Conservation (phyloP, 1,140 invertebrate species). For the Drosophila baimaii region DNA sequence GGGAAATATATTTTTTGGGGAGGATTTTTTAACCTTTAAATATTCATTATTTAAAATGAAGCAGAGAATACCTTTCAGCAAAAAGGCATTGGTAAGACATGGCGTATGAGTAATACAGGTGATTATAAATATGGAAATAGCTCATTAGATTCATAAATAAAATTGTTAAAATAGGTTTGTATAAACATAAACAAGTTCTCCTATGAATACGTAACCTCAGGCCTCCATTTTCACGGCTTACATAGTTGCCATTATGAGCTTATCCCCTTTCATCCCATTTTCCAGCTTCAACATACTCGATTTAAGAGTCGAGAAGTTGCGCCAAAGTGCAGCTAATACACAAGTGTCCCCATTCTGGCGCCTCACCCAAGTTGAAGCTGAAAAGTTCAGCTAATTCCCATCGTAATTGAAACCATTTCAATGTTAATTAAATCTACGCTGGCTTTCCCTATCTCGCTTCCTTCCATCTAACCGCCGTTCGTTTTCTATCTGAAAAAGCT, state of each 20-base stretch:
- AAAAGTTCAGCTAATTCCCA: conserved; percentile 42
- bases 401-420: conserved; percentile 62
- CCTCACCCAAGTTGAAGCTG: conserved; percentile 21
- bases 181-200: conserved; percentile 6
- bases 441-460: conserved; percentile 14
- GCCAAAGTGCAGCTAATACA: conserved; percentile 29
- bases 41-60: neutral
- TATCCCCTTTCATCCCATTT: conserved; percentile 34
- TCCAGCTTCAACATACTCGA: conserved; percentile 17
- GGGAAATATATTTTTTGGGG: neutral
- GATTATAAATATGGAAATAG: accelerated
- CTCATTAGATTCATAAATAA: neutral
- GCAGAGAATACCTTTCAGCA: too few species aligned
- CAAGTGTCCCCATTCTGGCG: conserved; percentile 35
- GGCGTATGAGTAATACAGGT: neutral
- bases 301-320: conserved; percentile 29
- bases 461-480: neutral
- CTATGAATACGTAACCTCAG: conserved; percentile 21
- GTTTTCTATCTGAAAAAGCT: conserved; percentile 3
- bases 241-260: conserved; percentile 68
- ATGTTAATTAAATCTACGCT: conserved; percentile 60
- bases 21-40: neutral
- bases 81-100: too few species aligned
- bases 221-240: conserved; percentile 59
- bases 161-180: neutral